Conservation (phyloP, 2,113 vertebrate species). For the Stegastes partitus region DNA sequence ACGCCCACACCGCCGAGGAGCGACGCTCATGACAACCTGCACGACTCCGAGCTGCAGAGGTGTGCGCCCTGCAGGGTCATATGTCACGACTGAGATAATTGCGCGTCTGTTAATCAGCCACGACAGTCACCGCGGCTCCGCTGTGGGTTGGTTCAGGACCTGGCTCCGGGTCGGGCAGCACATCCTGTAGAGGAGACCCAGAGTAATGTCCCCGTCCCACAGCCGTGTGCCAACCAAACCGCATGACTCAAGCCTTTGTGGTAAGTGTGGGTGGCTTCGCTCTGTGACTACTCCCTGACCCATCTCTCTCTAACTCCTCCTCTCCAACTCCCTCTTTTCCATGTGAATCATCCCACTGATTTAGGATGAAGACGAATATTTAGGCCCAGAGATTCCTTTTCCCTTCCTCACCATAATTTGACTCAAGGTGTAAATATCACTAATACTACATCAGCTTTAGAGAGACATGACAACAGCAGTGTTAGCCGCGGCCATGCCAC, state of each 20-base stretch:
- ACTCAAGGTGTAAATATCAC: conserved; percentile 42
- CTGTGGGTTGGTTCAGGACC: conserved; percentile 9
- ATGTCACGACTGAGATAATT: conserved; percentile 53
- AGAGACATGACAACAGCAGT: conserved; percentile 37
- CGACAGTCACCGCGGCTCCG: conserved; percentile 33
- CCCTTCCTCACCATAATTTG: conserved; percentile 38
- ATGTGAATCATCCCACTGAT: conserved; percentile 64
- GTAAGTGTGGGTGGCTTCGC: conserved; percentile 76
- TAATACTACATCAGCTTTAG: conserved; percentile 59
- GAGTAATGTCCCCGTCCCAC: conserved; percentile 44
- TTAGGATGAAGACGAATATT: conserved; percentile 41
- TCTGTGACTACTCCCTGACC: conserved; percentile 74
- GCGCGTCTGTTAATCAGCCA: conserved; percentile 38
- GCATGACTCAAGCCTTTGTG: conserved; percentile 77
- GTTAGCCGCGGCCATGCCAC: conserved; percentile 57
- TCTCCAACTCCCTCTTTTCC: conserved; percentile 48
- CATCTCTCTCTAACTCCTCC: conserved; percentile 61
- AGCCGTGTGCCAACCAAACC: conserved; percentile 59
- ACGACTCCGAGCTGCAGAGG: conserved; percentile 3
- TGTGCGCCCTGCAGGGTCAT: conserved; percentile 31
- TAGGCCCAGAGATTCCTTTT: conserved; percentile 40
- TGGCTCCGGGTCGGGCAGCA: conserved; percentile 19
- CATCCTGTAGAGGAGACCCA: conserved; percentile 54
- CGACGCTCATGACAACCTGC: conserved; percentile 26
- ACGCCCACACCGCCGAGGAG: conserved; percentile 35